Base-by-base conservation (phyloP, 1,140 invertebrate species). In the Caenorhabditis briggsae region DNA sequence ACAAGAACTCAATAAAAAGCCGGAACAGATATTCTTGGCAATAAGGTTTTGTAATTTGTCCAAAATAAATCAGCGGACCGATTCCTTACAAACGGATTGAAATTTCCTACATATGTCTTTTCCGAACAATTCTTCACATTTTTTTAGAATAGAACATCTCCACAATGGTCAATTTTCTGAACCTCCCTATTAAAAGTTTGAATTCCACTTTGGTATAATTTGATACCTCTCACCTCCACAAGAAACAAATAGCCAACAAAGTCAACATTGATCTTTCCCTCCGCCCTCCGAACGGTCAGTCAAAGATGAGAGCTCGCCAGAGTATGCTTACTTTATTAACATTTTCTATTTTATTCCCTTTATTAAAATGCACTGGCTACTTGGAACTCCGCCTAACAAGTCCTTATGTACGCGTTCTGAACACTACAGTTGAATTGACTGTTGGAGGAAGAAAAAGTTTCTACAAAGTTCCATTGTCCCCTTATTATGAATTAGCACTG, bases 371-470 rank as follows among this genome's bases (percentile, higher is more conserved):
- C 9, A 50, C 70, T 43, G 70, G 70, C 53, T 78, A 78, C 18
- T 9, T 78, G 70, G 70, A 78, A 50, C 7, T 78, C 5, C 70
- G 70, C 12, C n/a, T 78, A 46, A 78, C 46, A 23, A 78, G 70
- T 78, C 70, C 70, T 23, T 78, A 78, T 50, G 70, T 78, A 7
- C 43, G 70, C 53, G 70, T 78, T 78, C 16, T 78, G 14, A 78
- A 78, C 23, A 33, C 46, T 50, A 20, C 70, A 53, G 43, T 78
- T 50, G 70, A 78, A n/a, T 11, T 78, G 14, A 50, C 70, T 5
- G 46, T 78, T 20, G 70, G 70, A 23, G 12, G 12, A 2, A 14
- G 50, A 8, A 78, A 78, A 50, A 78, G 70, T 50, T 78, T 78
- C 14, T 23, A 78, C 18, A 78, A 78, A 53, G 20, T 78, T 23